phyloP scores from a whole-genome alignment of 2,888 invertebrate species.

The Lucinisca nassula region DNA sequence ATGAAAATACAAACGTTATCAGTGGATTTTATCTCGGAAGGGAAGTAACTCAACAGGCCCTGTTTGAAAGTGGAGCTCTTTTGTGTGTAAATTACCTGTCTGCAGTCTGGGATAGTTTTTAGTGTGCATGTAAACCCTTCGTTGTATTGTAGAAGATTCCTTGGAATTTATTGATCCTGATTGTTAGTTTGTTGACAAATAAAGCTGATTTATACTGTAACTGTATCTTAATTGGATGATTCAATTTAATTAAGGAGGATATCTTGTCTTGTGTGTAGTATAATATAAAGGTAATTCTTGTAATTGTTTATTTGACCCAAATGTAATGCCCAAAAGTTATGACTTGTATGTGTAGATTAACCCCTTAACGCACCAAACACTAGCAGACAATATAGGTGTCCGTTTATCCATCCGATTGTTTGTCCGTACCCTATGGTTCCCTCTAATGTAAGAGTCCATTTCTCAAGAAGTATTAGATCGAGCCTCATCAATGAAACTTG shows the following conservation, averaged over 20 bases:
- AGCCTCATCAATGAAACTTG: too few species aligned
- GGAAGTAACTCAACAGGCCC: not conserved
- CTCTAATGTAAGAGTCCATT: too few species aligned
- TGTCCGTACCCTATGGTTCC: too few species aligned
- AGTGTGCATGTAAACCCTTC: not conserved
- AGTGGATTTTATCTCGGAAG: not conserved
- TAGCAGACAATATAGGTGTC: too few species aligned
- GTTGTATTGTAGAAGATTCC: not conserved
- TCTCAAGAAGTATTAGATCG: too few species aligned
- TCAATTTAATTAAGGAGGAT: not conserved
- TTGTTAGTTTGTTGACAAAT: not conserved
- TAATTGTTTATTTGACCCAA: not conserved
- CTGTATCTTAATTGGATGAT: not conserved
- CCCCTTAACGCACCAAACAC: too few species aligned
- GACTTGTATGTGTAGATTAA: too few species aligned
- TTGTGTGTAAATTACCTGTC: not conserved
- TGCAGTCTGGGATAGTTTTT: not conserved
- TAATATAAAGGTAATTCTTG: not conserved
- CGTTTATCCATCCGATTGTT: too few species aligned
- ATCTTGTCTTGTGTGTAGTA: too few species aligned
- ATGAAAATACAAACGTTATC: conserved; percentile 1
- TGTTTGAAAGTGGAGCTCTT: conserved; percentile 1
- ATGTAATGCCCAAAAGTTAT: too few species aligned
- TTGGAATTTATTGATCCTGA: not conserved
- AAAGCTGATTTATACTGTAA: not conserved